These are phyloP conservation scores for Drosophila bipectinata DNA, from an alignment of 1,140 invertebrate genomes.

Conservation along the genomic window DNA sequence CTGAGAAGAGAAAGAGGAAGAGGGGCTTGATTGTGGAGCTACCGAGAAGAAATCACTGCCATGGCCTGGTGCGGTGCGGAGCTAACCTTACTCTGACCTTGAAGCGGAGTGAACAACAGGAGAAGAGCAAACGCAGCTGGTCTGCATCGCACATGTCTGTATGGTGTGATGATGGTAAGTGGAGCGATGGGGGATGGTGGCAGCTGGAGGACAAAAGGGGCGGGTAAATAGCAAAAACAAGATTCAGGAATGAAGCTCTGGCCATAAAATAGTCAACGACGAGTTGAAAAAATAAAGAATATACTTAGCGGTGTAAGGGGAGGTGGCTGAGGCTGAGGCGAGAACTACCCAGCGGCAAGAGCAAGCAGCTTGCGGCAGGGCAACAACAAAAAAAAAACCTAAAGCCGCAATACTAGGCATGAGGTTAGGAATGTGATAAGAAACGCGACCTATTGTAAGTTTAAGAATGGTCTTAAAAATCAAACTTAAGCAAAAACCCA, in stretches of 20 bases:
- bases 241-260: constrained; percentile 44
- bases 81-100: constrained; percentile 79
- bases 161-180: background rate
- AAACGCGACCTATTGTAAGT: background rate
- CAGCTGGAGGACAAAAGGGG: constrained; percentile 11
- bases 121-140: constrained; percentile 42
- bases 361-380: constrained; percentile 58
- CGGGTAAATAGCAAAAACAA: constrained; percentile 53
- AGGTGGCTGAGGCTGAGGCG: constrained; percentile 6
- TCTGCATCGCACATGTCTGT: constrained; percentile 31
- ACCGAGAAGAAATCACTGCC: constrained; percentile 63
- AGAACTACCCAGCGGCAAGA: constrained; percentile 57
- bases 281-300: constrained; percentile 25
- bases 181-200: constrained; percentile 1
- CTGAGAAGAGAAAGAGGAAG: background rate
- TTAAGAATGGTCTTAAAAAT: background rate
- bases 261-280: constrained; percentile 45
- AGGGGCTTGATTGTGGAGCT: background rate
- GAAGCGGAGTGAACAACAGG: constrained; percentile 64
- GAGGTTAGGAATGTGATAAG: constrained; percentile 23
- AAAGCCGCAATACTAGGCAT: constrained; percentile 24
- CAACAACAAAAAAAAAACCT: constrained; percentile 13
- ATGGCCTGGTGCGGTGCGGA: constrained; percentile 55
- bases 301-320: constrained; percentile 14
- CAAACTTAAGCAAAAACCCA: too few species aligned